A percentile compares a stretch with the other conserved stretches of the same genome.
phyloP scores from a whole-genome alignment of 2,113 vertebrate genomes.

The Turnix velox region DNA sequence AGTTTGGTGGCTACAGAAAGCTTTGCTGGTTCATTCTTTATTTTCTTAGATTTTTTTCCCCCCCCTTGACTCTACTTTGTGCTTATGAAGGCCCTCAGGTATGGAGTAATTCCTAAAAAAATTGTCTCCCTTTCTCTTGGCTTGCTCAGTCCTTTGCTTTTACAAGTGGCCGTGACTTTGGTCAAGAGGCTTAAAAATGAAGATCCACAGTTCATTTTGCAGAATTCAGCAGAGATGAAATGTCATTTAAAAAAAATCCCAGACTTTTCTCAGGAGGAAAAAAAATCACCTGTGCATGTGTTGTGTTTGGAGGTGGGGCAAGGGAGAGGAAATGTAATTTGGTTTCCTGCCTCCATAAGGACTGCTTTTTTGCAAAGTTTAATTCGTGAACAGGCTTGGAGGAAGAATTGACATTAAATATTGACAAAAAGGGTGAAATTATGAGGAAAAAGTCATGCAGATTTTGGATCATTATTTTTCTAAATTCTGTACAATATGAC shows the following conservation, averaged over 20 bases:
- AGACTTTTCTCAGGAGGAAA: not conserved
- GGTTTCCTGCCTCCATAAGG: not conserved
- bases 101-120: not conserved
- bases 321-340: not conserved
- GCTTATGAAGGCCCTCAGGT: slow-evolving; percentile 23
- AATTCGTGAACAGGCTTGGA: not conserved
- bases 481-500: not conserved
- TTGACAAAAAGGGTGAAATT: not conserved
- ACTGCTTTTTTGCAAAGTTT: not conserved
- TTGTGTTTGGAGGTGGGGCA: not conserved
- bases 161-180: not conserved
- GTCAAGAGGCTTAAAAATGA: not conserved
- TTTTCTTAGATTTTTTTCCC: not conserved
- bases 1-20: not conserved
- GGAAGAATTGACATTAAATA: not conserved
- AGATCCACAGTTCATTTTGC: not conserved
- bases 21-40: not conserved
- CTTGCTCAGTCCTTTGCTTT: not conserved
- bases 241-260: not conserved
- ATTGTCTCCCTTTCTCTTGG: not conserved
- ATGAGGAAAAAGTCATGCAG: not conserved
- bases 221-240: not conserved
- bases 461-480: not conserved
- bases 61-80: not conserved
- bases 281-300: not conserved